Conservation (phyloP, 2,888 invertebrate species). For the Diploptera punctata region DNA sequence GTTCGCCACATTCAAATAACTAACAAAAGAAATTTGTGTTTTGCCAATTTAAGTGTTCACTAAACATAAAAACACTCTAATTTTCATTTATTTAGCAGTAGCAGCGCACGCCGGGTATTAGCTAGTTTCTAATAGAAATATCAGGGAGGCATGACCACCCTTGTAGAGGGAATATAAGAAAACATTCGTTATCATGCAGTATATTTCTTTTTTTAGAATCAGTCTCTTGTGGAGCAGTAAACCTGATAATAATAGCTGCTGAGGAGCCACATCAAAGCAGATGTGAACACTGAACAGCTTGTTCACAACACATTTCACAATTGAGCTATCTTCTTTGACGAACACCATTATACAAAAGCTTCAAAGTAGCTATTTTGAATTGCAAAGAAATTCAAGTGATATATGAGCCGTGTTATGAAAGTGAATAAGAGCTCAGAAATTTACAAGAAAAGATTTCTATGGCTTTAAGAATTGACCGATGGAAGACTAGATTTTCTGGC, state of each 20-base stretch:
- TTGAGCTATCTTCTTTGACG: constrained; percentile 16
- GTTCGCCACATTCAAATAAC: too few relatives aligned
- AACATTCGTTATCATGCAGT: not conserved
- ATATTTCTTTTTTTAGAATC: not conserved
- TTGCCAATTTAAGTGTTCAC: too few relatives aligned
- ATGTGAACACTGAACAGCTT: constrained; percentile 1
- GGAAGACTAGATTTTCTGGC: too few relatives aligned
- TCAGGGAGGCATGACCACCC: not conserved
- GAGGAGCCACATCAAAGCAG: constrained; percentile 12
- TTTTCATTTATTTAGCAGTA: too few relatives aligned
- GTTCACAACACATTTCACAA: constrained; percentile 9
- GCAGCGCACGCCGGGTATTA: too few relatives aligned
- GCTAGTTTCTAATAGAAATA: too few relatives aligned
- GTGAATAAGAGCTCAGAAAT: too few relatives aligned
- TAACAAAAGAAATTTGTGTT: too few relatives aligned
- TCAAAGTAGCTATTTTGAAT: constrained; percentile 9
- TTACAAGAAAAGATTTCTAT: too few relatives aligned
- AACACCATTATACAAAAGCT: not conserved
- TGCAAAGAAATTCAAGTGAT: not conserved
- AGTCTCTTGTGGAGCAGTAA: not conserved
- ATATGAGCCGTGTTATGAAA: not conserved
- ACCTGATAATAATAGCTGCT: constrained; percentile 3
- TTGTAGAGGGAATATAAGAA: not conserved
- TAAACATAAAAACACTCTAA: too few relatives aligned
- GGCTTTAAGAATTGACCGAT: too few relatives aligned